Percentiles rank a stretch among this genome's conserved stretches.
Conservation (phyloP, 2,888 invertebrate genomes). For the Ophioninae sp. region DNA sequence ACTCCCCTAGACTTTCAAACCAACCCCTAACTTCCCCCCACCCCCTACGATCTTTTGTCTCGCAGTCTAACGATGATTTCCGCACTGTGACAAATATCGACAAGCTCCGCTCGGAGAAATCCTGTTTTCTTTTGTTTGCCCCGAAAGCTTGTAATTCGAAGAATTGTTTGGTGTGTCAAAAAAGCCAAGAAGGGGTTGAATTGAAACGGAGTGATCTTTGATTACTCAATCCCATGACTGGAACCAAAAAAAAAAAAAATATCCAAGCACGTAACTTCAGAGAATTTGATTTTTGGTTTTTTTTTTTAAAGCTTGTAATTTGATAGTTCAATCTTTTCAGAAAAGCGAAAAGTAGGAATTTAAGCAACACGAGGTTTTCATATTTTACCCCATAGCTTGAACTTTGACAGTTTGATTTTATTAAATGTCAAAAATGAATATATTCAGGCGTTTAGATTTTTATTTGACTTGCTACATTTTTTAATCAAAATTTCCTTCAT, state of each 20-base stretch:
- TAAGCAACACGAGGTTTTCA: background rate
- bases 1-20: no score
- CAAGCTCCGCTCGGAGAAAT: background rate
- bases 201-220: no score
- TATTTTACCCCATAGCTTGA: background rate
- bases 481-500: background rate
- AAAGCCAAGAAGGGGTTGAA: background rate
- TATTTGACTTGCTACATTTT: background rate
- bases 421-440: background rate
- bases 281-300: no score
- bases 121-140: slow-evolving; percentile 7
- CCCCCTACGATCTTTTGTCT: slow-evolving; percentile 12
- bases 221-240: no score
- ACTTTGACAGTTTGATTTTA: background rate
- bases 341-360: no score
- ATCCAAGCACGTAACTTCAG: no score
- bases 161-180: background rate
- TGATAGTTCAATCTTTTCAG: no score
- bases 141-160: background rate
- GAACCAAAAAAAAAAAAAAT: no score
- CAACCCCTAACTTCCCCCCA: background rate
- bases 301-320: no score
- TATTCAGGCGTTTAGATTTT: background rate
- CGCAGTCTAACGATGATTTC: slow-evolving; percentile 14
- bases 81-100: slow-evolving; percentile 7